Conservation (phyloP, 2,888 invertebrate species). For the Nesidiocoris tenuis region DNA sequence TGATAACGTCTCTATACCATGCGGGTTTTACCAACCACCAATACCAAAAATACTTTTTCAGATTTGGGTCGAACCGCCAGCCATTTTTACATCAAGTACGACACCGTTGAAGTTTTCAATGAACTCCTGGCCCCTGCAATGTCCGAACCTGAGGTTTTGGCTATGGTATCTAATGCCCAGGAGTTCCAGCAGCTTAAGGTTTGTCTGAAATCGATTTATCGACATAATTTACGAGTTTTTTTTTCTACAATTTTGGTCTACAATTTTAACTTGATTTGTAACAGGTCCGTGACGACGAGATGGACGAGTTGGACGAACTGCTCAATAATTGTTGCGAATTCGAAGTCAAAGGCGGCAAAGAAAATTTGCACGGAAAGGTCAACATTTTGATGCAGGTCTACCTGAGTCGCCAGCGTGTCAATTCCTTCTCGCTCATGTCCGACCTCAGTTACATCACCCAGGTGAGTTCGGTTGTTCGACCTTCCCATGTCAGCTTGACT, state of each 20-base stretch:
- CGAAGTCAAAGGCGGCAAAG: slow-evolving; percentile 76
- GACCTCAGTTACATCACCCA: slow-evolving; percentile 87
- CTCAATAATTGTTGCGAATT: slow-evolving; percentile 71
- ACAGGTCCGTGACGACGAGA: slow-evolving; percentile 91
- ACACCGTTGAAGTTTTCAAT: slow-evolving; percentile 91
- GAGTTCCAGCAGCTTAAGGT: slow-evolving; percentile 96
- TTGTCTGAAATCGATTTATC: slow-evolving; percentile 42
- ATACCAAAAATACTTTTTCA: too few species aligned
- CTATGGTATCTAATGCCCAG: slow-evolving; percentile 85
- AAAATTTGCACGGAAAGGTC: slow-evolving; percentile 91
- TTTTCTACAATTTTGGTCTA: too few species aligned
- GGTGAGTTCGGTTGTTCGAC: slow-evolving; percentile 57
- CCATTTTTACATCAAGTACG: slow-evolving; percentile 95
- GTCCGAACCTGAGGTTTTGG: slow-evolving; percentile 82
- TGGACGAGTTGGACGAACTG: slow-evolving; percentile 82
- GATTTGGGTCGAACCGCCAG: slow-evolving; percentile 96
- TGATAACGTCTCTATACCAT: not conserved
- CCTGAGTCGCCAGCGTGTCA: slow-evolving; percentile 77
- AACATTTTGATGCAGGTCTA: slow-evolving; percentile 91
- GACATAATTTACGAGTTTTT: not conserved
- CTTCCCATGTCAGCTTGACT: not conserved
- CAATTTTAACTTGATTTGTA: too few species aligned
- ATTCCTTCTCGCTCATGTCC: slow-evolving; percentile 81
- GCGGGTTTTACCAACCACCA: too few species aligned
- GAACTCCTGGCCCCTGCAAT: slow-evolving; percentile 76